Evolutionary conservation across 2,888 invertebrate genomes (phyloP), one percentile per base, ranked within the genome.

Genomic region (Phengaris arion): DNA sequence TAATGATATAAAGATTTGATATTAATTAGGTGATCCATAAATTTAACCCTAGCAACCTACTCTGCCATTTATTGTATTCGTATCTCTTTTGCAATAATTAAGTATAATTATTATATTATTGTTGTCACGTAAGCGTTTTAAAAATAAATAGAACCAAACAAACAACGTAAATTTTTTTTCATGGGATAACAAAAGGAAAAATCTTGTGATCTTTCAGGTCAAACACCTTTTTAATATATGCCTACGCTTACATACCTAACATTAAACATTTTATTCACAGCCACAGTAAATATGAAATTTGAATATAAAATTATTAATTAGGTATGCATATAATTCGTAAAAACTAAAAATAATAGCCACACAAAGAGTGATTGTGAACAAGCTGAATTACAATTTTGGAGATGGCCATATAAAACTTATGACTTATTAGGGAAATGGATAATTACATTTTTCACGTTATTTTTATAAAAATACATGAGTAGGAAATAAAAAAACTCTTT

Each of bases 401-500:
- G 35, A 64, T 45, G 12, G 64, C 64, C 64, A 64, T 64, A 64
- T 64, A 64, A 64, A 64, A 64, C 35, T 2, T 2, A 13, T 13
- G 12, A 45, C 64, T 45, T 35, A 35, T 12, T 64, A 64, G 35
- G 64, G 64, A 35, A 64, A 64, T 6, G 35, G 64, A 45, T 64
- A 64, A 64, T 64, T 64, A 64, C 45, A 0, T 64, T 64, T 35
- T 64, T 64, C 35, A 64, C 12, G 6, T 64, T 64, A 12, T 64
- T 35, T 35, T 35, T 6, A 64, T 64, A 45, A 64, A 45, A 35
- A 6, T 64, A 10, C 35, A 64, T 45, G 35, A 64, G 12, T 13
- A 64, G 35, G 1, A 64, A 64, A 35, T n/a, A n/a, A n/a, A n/a
- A n/a, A n/a, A n/a, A 79, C 77, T 78, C 78, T 78, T 77, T 68